Conservation (phyloP, 2,888 invertebrate genomes). For the Mythimna lalbum region DNA sequence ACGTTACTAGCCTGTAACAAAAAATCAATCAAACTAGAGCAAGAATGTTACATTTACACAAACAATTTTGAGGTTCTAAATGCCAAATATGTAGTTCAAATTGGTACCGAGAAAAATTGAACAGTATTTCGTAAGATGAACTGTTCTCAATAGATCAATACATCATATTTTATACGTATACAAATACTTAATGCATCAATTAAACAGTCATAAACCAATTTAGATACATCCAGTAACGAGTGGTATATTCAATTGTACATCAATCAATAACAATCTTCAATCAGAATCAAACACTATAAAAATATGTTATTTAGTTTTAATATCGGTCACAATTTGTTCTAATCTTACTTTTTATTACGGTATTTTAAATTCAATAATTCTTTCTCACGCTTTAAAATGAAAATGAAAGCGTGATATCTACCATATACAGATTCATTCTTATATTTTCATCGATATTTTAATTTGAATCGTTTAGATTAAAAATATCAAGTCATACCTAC, state of each 20-base stretch:
- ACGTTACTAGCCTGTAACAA: constrained; percentile 3
- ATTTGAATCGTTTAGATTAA: constrained; percentile 5
- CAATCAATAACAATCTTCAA: constrained; percentile 52
- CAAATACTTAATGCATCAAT: constrained; percentile 42
- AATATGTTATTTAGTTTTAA: constrained; percentile 43
- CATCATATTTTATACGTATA: constrained; percentile 34
- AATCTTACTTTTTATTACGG: constrained; percentile 58
- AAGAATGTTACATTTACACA: constrained; percentile 46
- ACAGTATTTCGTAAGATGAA: constrained; percentile 31
- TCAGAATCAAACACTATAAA: constrained; percentile 56
- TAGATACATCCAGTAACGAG: constrained; percentile 40
- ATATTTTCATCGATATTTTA: background rate
- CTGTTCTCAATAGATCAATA: constrained; percentile 12
- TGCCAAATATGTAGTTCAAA: constrained; percentile 38
- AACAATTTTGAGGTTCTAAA: constrained; percentile 35
- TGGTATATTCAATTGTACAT: constrained; percentile 42
- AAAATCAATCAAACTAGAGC: constrained; percentile 26
- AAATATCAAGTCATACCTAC: constrained; percentile 7
- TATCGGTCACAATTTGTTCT: constrained; percentile 55
- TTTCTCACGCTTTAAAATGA: constrained; percentile 67
- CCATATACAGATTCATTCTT: background rate
- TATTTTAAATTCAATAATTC: constrained; percentile 46
- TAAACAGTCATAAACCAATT: constrained; percentile 53
- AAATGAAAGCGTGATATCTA: constrained; percentile 68
- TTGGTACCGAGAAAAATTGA: constrained; percentile 23